phyloP scores from a whole-genome alignment of 2,113 vertebrate species.

The Balaeniceps rex region DNA sequence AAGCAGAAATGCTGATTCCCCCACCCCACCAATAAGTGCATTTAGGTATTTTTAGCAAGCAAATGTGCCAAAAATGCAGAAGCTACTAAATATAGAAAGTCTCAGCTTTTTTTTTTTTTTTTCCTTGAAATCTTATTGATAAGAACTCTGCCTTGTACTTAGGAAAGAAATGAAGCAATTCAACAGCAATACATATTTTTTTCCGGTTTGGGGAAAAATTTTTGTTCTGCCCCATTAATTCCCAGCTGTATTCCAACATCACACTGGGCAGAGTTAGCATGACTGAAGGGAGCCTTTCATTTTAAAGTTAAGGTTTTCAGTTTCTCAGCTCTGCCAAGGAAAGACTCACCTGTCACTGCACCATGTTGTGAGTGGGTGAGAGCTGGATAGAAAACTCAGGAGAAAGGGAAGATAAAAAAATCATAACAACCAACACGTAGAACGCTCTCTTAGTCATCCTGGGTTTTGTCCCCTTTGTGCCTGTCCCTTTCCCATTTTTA shows the following conservation, averaged over 20 bases:
- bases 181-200: slow-evolving; percentile 2
- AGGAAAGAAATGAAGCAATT: slow-evolving; percentile 56
- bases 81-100: slow-evolving; percentile 55
- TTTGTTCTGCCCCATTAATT: slow-evolving; percentile 43
- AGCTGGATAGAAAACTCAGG: neutral
- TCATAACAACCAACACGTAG: neutral
- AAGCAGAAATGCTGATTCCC: slow-evolving; percentile 12
- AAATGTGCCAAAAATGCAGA: slow-evolving; percentile 51
- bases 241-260: slow-evolving; percentile 27
- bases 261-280: neutral
- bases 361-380: neutral
- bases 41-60: slow-evolving; percentile 66
- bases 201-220: neutral
- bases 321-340: neutral
- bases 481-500: neutral
- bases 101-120: neutral
- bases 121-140: neutral
- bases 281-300: neutral
- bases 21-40: neutral
- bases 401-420: neutral
- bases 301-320: neutral
- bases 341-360: neutral
- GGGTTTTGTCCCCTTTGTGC: neutral
- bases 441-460: neutral
- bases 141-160: slow-evolving; percentile 19